phyloP scores from a whole-genome alignment of 2,797 vertebrate species.

The Smutsia temminckii region DNA sequence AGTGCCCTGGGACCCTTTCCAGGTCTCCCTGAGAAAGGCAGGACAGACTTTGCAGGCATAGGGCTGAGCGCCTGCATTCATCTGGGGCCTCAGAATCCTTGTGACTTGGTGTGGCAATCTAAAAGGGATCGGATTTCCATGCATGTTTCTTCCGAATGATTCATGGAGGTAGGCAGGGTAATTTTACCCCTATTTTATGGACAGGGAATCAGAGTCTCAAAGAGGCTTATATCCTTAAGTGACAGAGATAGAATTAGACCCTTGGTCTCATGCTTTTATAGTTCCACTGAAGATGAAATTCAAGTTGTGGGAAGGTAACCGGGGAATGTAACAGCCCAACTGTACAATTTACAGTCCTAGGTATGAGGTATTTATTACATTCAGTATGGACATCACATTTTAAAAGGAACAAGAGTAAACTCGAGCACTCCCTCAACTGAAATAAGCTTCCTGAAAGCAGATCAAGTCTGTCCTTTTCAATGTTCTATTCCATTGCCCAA shows the following conservation, averaged over 20 bases:
- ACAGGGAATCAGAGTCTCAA: not conserved
- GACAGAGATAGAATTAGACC: not conserved
- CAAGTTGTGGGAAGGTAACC: not conserved
- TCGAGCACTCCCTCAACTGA: not conserved
- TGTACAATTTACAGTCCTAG: not conserved
- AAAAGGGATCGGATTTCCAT: not conserved
- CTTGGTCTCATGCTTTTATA: not conserved
- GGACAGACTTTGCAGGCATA: not conserved
- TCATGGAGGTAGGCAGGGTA: not conserved
- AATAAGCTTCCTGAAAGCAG: not conserved
- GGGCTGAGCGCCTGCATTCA: not conserved
- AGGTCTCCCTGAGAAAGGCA: not conserved
- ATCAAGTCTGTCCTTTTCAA: not conserved
- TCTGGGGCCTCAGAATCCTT: not conserved
- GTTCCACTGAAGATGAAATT: not conserved
- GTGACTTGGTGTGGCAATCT: not conserved
- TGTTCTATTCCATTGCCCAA: not conserved
- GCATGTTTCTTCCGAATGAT: not conserved
- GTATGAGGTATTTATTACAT: not conserved
- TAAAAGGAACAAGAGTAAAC: not conserved
- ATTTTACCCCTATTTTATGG: not conserved
- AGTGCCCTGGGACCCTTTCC: not conserved
- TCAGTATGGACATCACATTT: not conserved
- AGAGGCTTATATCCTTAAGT: not conserved
- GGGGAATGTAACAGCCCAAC: not conserved